Conservation (phyloP, 2,888 invertebrate genomes). For the Machimus atricapillus region DNA sequence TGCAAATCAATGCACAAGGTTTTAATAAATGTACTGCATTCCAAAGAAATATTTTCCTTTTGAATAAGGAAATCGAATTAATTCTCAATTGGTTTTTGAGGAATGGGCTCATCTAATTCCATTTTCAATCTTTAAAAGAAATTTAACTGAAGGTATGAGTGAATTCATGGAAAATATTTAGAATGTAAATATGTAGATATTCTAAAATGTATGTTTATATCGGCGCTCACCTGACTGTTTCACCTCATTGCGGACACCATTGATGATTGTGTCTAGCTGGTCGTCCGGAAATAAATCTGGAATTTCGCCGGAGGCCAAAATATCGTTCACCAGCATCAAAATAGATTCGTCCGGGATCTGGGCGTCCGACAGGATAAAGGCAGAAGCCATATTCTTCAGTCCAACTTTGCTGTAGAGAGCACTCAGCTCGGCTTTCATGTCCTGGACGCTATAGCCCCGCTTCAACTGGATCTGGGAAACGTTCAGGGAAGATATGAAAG, state of each 20-base stretch:
- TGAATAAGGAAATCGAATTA: no score
- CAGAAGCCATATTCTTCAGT: constrained; percentile 81
- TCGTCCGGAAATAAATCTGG: constrained; percentile 90
- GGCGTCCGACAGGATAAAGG: constrained; percentile 93
- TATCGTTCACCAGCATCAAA: constrained; percentile 90
- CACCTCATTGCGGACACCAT: constrained; percentile 77
- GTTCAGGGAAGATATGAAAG: constrained; percentile 89
- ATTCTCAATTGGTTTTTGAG: no score
- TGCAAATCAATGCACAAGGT: no score
- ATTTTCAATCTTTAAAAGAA: no score
- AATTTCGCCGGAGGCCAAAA: constrained; percentile 93
- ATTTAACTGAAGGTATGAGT: no score
- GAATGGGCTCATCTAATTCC: no score
- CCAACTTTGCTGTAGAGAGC: constrained; percentile 84
- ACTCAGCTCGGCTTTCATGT: constrained; percentile 78
- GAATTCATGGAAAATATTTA: no score
- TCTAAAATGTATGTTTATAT: no score
- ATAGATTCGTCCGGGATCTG: constrained; percentile 90
- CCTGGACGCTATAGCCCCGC: constrained; percentile 84
- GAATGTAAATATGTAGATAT: no score
- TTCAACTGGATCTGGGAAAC: constrained; percentile 91
- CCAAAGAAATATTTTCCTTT: no score
- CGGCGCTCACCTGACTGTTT: constrained; percentile 73
- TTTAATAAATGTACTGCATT: no score
- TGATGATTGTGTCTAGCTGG: constrained; percentile 86